phyloP scores from a whole-genome alignment of 2,113 vertebrate species.

The Oreochromis aureus region DNA sequence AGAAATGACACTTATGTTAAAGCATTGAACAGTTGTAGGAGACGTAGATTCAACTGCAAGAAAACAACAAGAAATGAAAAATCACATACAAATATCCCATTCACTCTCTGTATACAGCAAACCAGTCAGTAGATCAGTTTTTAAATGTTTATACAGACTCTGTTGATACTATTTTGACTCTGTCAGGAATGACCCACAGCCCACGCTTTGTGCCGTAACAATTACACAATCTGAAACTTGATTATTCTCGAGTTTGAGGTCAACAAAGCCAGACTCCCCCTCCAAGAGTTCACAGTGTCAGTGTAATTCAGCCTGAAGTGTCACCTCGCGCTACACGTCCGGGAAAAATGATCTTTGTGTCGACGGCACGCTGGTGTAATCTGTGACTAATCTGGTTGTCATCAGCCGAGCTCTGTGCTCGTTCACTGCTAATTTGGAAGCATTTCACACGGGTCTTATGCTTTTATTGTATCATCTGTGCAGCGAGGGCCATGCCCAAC shows the following conservation, averaged over 20 bases:
- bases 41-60: not conserved
- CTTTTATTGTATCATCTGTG: constrained; percentile 8
- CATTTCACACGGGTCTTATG: constrained; percentile 10
- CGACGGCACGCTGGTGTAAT: constrained; percentile 34
- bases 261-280: not conserved
- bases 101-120: not conserved
- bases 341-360: constrained; percentile 12
- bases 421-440: constrained; percentile 38
- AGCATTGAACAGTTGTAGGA: not conserved
- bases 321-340: not conserved
- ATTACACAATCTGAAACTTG: not conserved
- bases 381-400: constrained; percentile 63
- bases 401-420: constrained; percentile 4
- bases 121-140: not conserved
- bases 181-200: not conserved
- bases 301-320: constrained; percentile 9
- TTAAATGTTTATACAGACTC: not conserved
- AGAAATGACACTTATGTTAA: not conserved
- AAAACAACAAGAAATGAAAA: not conserved
- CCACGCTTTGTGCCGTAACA: not conserved
- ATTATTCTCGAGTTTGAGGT: not conserved
- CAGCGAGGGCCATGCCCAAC: not conserved
- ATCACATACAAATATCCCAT: not conserved
- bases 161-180: not conserved
- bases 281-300: constrained; percentile 22